These are phyloP conservation scores for Rhingia rostrata DNA, from an alignment of 2,888 invertebrate species.

Conservation along the genomic window DNA sequence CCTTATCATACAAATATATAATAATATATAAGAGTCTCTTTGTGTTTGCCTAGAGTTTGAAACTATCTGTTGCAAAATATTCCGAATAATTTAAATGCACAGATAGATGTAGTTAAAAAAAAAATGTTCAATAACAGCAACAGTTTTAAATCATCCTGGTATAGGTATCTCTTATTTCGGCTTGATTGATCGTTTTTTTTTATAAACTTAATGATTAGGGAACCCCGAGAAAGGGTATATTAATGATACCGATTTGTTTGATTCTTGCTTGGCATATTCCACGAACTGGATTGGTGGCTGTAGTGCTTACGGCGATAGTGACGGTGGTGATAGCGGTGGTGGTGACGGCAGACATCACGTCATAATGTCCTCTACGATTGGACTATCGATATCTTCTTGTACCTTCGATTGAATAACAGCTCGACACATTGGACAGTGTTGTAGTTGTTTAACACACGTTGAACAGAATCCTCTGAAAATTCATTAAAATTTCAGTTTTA, in stretches of 20 bases:
- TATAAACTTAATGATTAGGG: conserved; percentile 16
- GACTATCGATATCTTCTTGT: conserved; percentile 76
- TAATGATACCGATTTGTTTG: conserved; percentile 25
- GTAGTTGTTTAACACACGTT: conserved; percentile 89
- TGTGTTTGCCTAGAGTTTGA: conserved; percentile 3
- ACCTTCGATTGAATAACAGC: conserved; percentile 78
- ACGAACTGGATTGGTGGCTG: conserved; percentile 51
- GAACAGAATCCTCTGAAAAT: conserved; percentile 91
- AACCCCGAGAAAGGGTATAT: not conserved
- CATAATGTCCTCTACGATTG: conserved; percentile 68
- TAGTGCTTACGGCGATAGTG: conserved; percentile 29
- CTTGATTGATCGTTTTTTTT: conserved; percentile 11
- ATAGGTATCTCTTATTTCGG: conserved; percentile 2
- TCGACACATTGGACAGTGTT: conserved; percentile 95
- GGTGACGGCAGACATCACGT: conserved; percentile 55
- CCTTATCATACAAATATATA: conserved; percentile 44
- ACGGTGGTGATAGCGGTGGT: not conserved
- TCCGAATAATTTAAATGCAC: not conserved
- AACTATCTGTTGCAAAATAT: conserved; percentile 1
- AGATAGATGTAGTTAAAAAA: too few relatives aligned
- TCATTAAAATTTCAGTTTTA: conserved; percentile 40
- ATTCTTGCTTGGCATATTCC: conserved; percentile 26
- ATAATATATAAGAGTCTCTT: conserved; percentile 27
- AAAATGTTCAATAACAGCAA: conserved; percentile 14
- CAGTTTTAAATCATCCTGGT: conserved; percentile 1